Conservation (phyloP, 1,140 invertebrate species). For the Drosophila gunungcola region DNA sequence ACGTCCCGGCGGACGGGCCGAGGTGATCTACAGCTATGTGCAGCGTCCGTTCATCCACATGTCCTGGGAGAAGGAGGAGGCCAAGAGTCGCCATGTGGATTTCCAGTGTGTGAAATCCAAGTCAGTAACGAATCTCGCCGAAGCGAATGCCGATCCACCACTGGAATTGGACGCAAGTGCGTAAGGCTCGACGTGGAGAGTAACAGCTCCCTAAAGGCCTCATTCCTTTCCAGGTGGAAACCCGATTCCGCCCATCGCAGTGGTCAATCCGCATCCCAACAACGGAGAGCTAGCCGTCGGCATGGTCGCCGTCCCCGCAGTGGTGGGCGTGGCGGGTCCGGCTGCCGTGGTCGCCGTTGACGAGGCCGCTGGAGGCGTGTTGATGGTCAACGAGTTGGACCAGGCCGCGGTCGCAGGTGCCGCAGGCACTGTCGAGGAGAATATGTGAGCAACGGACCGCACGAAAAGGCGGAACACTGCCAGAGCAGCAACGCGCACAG, state of each 20-base stretch:
- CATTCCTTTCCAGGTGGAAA: slow-evolving; percentile 85
- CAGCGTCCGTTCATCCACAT: slow-evolving; percentile 99
- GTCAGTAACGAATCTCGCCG: slow-evolving; percentile 96
- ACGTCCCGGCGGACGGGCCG: slow-evolving; percentile 94
- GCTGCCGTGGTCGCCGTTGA: slow-evolving; percentile 71
- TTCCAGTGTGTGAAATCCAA: slow-evolving; percentile 98
- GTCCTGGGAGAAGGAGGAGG: slow-evolving; percentile 99
- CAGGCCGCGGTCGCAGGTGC: slow-evolving; percentile 56
- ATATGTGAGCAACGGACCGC: slow-evolving; percentile 32
- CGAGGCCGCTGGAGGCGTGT: slow-evolving; percentile 72
- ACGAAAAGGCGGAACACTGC: slow-evolving; percentile 45
- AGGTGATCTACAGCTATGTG: slow-evolving; percentile 99
- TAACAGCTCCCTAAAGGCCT: background rate
- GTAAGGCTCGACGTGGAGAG: slow-evolving; percentile 12
- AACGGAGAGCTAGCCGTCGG: slow-evolving; percentile 48
- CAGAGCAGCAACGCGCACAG: slow-evolving; percentile 55
- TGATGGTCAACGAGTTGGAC: slow-evolving; percentile 71
- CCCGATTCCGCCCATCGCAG: slow-evolving; percentile 84
- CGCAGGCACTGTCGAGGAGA: slow-evolving; percentile 55
- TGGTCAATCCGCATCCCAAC: slow-evolving; percentile 64
- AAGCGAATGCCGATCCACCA: slow-evolving; percentile 95
- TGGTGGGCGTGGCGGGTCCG: slow-evolving; percentile 33
- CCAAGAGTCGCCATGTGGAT: slow-evolving; percentile 99
- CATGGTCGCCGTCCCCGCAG: slow-evolving; percentile 32
- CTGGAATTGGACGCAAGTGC: slow-evolving; percentile 87